phyloP scores from a whole-genome alignment of 2,113 vertebrate species.

The Sphaerodactylus townsendi region DNA sequence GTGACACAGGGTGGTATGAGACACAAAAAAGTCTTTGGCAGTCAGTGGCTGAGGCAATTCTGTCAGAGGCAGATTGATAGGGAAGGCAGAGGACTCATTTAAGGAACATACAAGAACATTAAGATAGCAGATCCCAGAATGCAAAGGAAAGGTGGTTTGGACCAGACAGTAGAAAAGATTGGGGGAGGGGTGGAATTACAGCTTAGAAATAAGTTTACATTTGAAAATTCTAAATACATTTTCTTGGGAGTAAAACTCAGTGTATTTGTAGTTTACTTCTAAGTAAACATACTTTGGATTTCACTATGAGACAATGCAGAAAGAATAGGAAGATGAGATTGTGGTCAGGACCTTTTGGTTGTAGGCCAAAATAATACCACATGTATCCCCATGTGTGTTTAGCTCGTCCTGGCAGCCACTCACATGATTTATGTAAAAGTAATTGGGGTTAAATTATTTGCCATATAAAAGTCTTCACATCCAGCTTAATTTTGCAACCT shows the following conservation, averaged over 20 bases:
- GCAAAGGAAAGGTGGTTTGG: background rate
- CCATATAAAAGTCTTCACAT: slow-evolving; percentile 62
- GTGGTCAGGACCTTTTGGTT: background rate
- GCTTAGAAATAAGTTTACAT: background rate
- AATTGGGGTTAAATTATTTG: slow-evolving; percentile 68
- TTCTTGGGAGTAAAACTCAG: background rate
- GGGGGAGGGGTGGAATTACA: background rate
- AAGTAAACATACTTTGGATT: background rate
- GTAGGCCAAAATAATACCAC: background rate
- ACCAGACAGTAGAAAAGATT: background rate
- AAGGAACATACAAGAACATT: background rate
- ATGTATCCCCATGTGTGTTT: background rate
- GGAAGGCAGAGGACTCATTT: background rate
- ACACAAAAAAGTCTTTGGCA: background rate
- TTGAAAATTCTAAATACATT: background rate
- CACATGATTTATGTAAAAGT: slow-evolving; percentile 63
- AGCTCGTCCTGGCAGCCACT: background rate
- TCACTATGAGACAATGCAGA: background rate
- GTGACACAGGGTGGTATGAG: background rate
- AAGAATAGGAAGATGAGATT: background rate
- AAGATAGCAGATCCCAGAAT: background rate
- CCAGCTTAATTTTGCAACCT: slow-evolving; percentile 58
- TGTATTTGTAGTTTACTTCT: background rate
- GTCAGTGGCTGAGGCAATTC: background rate
- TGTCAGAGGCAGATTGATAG: background rate